Conservation (phyloP, 2,113 vertebrate genomes). For the zebrafish (Danio rerio) region GRCz12tu NC_133199.1:25919001-25919500, state of each 20-base stretch:
- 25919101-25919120: background rate
- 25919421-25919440: too few species aligned
- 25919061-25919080: background rate
- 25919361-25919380: background rate
- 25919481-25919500: too few species aligned
- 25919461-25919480: too few species aligned
- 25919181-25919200: background rate
- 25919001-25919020: conserved; percentile 29
- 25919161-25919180: too few species aligned
- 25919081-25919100: background rate
- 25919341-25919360: background rate
- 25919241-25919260: background rate
- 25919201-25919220: background rate
- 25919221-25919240: background rate
- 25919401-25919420: too few species aligned
- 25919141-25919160: background rate
- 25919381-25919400: too few species aligned
- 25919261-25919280: background rate
- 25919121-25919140: background rate
- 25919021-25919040: conserved; percentile 6
- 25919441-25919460: too few species aligned
- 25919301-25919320: background rate
- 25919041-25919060: background rate
- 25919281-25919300: conserved; percentile 23
- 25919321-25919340: background rate